A percentile compares a stretch with the other conserved stretches of the same genome.
Evolutionary conservation across 2,113 vertebrate species (phyloP).

Genomic region (Vireo altiloquus): DNA sequence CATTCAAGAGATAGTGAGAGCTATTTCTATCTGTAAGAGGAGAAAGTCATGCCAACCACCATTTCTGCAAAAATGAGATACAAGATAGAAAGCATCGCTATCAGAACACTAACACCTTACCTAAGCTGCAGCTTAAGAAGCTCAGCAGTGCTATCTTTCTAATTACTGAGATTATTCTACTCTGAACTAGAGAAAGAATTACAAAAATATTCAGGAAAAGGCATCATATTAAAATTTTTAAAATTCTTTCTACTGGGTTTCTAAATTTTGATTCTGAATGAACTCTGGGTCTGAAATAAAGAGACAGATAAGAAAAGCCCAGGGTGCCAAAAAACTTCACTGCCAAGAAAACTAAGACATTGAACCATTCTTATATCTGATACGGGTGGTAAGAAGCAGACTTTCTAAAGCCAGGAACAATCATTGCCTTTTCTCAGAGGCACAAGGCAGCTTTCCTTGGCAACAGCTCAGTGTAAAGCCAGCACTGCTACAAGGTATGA

Average conservation of each 20-base stretch:
- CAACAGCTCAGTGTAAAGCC: background rate
- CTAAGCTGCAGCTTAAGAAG: background rate
- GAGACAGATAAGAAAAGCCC: background rate
- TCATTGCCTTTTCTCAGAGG: background rate
- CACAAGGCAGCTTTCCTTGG: background rate
- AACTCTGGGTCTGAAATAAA: background rate
- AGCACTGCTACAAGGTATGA: background rate
- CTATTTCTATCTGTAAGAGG: background rate
- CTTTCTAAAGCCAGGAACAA: background rate
- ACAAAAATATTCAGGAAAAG: background rate
- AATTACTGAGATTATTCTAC: background rate
- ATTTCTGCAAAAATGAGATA: background rate
- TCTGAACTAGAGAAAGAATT: background rate
- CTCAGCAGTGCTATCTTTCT: background rate
- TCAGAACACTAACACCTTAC: background rate
- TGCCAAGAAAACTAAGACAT: background rate
- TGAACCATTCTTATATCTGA: background rate
- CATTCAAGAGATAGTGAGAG: background rate
- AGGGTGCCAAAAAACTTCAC: background rate
- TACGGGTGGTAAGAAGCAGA: background rate
- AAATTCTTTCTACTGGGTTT: background rate
- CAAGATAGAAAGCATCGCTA: background rate
- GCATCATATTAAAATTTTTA: fast-evolving
- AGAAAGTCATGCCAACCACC: background rate
- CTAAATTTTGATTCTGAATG: background rate